phyloP scores from a whole-genome alignment of 1,140 invertebrate genomes.

The Drosophila prosaltans region DNA sequence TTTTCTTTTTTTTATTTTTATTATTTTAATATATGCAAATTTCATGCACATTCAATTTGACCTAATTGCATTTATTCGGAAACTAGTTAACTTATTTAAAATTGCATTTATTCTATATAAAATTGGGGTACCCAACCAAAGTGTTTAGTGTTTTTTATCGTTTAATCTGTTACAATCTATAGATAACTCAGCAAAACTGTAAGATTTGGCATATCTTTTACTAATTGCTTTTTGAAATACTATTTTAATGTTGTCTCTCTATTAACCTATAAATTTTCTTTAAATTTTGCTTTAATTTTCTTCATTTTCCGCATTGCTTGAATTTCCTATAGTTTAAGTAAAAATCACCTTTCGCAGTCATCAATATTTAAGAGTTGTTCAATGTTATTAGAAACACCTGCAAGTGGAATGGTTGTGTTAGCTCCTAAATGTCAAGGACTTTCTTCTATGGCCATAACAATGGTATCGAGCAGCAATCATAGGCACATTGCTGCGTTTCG shows the following conservation, averaged over 20 bases:
- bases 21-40: not conserved
- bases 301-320: too few relatives aligned
- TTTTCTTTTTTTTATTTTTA: not conserved
- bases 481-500: slow-evolving; percentile 34
- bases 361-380: slow-evolving; percentile 5
- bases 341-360: not conserved
- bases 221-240: too few relatives aligned
- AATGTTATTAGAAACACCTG: slow-evolving; percentile 42
- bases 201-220: too few relatives aligned
- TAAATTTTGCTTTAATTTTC: too few relatives aligned
- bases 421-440: slow-evolving; percentile 63
- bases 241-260: too few relatives aligned
- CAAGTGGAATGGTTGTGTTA: slow-evolving; percentile 6
- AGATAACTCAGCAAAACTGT: too few relatives aligned
- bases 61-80: slow-evolving; percentile 13
- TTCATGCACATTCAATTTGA: slow-evolving; percentile 29
- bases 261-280: too few relatives aligned
- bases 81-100: not conserved
- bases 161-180: too few relatives aligned
- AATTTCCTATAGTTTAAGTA: not conserved
- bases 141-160: too few relatives aligned
- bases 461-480: slow-evolving; percentile 39
- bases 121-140: too few relatives aligned
- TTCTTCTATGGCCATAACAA: slow-evolving; percentile 20
- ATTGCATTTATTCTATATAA: not conserved